These are phyloP conservation scores for Sturmia bella DNA, from an alignment of 2,888 invertebrate genomes.

Conservation along the genomic window DNA sequence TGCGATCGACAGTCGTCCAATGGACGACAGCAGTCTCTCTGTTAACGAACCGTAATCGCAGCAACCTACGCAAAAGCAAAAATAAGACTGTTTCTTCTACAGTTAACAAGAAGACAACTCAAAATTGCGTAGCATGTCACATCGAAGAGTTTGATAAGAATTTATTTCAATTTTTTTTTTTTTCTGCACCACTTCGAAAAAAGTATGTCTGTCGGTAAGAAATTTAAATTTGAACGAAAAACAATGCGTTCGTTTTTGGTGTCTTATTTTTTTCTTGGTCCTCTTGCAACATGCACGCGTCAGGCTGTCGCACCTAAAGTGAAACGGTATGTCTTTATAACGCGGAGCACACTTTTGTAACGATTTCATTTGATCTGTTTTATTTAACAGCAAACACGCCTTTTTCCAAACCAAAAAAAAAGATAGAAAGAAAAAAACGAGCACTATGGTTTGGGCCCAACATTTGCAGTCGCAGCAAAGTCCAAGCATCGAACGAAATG, in stretches of 20 bases:
- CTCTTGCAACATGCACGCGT: constrained; percentile 50
- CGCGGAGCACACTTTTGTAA: not conserved
- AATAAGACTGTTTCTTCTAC: constrained; percentile 4
- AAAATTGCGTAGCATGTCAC: constrained; percentile 61
- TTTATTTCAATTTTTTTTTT: constrained; percentile 7
- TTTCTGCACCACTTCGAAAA: not conserved
- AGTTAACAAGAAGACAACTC: constrained; percentile 32
- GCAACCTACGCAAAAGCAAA: constrained; percentile 47
- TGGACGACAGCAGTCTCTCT: not conserved
- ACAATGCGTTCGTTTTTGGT: constrained; percentile 32
- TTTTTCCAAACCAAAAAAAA: constrained; percentile 18
- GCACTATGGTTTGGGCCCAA: constrained; percentile 10
- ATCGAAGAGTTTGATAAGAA: constrained; percentile 55
- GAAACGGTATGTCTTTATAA: constrained; percentile 66
- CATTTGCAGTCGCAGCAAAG: constrained; percentile 10
- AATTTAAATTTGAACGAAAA: constrained; percentile 29
- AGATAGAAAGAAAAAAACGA: not conserved
- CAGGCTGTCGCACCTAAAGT: constrained; percentile 67
- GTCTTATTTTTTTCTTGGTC: constrained; percentile 9
- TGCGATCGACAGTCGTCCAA: constrained; percentile 24
- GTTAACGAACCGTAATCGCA: constrained; percentile 32
- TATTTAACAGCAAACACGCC: constrained; percentile 9
- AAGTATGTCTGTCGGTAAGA: constrained; percentile 23
- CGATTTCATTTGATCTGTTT: not conserved
- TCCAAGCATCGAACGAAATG: constrained; percentile 12